A percentile compares a stretch with the other conserved stretches of the same genome.
Conservation (phyloP, 2,888 invertebrate species). For the Melipona beecheii region DNA sequence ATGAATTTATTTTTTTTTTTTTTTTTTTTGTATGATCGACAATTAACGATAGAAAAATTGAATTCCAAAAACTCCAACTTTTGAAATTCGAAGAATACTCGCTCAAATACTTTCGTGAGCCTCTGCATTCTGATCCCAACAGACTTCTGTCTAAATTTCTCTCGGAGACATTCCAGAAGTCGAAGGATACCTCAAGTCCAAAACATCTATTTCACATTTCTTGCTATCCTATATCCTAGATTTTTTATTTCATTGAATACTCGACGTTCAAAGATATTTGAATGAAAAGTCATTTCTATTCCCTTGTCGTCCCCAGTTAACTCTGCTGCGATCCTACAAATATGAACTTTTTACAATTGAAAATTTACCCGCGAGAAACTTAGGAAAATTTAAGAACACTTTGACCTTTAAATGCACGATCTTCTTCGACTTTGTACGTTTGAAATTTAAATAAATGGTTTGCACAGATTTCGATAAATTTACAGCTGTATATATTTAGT, state of each 20-base stretch:
- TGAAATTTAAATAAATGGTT: no score
- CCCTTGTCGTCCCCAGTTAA: not conserved
- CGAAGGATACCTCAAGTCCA: not conserved
- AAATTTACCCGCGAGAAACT: no score
- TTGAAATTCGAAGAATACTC: no score
- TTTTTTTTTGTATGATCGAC: not conserved
- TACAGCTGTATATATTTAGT: no score
- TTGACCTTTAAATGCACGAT: no score
- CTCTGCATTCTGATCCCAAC: not conserved
- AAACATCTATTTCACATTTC: not conserved
- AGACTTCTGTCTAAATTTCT: not conserved
- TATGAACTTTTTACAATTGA: no score
- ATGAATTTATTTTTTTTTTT: no score
- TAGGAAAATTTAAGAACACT: no score
- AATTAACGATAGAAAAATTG: not conserved
- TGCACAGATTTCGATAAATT: no score
- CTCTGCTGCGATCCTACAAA: no score
- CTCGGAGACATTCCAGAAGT: not conserved
- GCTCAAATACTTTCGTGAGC: not conserved
- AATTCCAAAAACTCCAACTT: no score
- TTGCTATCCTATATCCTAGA: not conserved
- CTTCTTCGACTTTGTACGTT: no score
- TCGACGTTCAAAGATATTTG: not conserved
- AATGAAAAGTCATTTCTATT: not conserved
- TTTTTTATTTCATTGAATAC: not conserved